Conservation (phyloP, 2,797 vertebrate genomes). For the Parauchenoglanis punctatus region DNA sequence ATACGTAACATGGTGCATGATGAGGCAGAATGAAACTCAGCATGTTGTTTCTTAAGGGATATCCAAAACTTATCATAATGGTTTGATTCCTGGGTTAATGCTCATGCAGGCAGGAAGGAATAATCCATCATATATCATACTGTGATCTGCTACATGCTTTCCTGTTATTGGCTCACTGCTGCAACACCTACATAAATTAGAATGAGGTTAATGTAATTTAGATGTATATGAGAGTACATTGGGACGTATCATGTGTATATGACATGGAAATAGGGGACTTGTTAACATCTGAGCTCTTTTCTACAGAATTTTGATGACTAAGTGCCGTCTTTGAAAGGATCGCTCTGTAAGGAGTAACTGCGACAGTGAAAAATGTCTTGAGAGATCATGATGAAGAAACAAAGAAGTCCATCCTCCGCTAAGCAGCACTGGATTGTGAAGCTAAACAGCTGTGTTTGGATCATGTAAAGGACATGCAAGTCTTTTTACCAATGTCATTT, state of each 20-base stretch:
- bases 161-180: not conserved
- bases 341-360: not conserved
- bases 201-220: constrained; percentile 8
- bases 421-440: constrained; percentile 1
- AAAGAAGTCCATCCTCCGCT: not conserved
- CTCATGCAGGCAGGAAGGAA: not conserved
- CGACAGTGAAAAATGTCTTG: not conserved
- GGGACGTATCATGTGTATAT: not conserved
- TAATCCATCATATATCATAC: not conserved
- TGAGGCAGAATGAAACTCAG: not conserved
- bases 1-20: not conserved
- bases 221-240: not conserved
- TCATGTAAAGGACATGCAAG: not conserved
- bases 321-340: not conserved
- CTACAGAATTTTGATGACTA: not conserved
- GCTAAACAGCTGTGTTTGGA: not conserved
- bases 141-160: not conserved
- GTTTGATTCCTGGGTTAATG: not conserved
- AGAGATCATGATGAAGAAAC: not conserved
- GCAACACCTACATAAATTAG: constrained; percentile 1
- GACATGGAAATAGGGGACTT: not conserved
- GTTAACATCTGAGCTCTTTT: not conserved
- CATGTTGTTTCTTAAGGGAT: not conserved
- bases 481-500: not conserved
- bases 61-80: not conserved